Evolutionary conservation across 2,113 vertebrate genomes (phyloP).

Genomic region (Xenopus laevis): DNA sequence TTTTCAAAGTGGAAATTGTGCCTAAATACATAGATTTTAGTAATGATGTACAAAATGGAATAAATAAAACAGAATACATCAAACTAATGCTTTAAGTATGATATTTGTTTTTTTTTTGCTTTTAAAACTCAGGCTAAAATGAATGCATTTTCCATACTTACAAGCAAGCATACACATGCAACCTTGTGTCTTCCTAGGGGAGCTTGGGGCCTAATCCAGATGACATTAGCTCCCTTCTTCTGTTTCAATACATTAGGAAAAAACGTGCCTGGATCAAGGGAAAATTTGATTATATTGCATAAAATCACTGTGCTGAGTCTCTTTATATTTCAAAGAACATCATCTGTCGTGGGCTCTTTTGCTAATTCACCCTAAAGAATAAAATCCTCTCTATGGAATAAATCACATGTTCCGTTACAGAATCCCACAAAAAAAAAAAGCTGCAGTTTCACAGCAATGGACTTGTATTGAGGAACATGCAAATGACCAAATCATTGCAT

Average conservation of each 20-base stretch:
- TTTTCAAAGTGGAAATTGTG: too few relatives aligned
- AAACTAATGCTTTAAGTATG: too few relatives aligned
- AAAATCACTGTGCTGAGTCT: conserved; percentile 56
- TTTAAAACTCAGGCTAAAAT: conserved; percentile 56
- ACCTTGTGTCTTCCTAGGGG: conserved; percentile 55
- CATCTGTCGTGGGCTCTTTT: conserved; percentile 29
- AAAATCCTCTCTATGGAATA: too few relatives aligned
- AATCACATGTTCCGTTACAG: too few relatives aligned
- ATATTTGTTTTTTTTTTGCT: conserved; percentile 55
- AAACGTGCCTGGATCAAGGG: conserved; percentile 63
- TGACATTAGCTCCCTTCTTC: conserved; percentile 56
- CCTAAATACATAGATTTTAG: too few relatives aligned
- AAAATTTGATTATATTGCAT: conserved; percentile 60
- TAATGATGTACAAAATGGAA: too few relatives aligned
- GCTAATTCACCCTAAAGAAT: neutral
- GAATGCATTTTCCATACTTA: conserved; percentile 55
- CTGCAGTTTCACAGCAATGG: too few relatives aligned
- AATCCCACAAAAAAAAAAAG: too few relatives aligned
- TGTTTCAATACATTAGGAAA: conserved; percentile 53
- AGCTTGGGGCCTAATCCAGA: conserved; percentile 59
- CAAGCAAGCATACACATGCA: conserved; percentile 44
- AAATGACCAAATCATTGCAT: too few relatives aligned
- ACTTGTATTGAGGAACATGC: too few relatives aligned
- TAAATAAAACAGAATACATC: too few relatives aligned
- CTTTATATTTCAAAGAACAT: conserved; percentile 67